Base-by-base conservation (phyloP, 1,140 invertebrate genomes). In the Adelges cooleyi region DNA sequence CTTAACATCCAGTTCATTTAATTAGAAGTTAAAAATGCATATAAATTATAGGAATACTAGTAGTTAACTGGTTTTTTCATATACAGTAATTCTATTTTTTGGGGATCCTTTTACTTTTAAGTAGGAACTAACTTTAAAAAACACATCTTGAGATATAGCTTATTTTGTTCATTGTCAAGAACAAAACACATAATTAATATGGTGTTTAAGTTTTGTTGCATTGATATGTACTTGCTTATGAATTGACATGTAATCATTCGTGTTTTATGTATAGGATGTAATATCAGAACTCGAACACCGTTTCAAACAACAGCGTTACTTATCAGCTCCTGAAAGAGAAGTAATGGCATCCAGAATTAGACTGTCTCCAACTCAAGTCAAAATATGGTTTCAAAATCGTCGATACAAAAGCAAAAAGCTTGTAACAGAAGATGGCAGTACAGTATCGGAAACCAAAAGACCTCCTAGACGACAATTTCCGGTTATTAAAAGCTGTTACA, bases 251-350 rank as follows among this genome's bases (percentile, higher is more conserved):
- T 67, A 29, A n/a, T n/a, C n/a, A n/a, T n/a, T n/a, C n/a, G n/a
- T n/a, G 46, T 56, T 17, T 25, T 65, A 29, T 46, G 71, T 71
- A 33, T 72, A 92, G 80, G 86, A 86, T 0, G 95, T 98, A 79
- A 82, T 85, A 3, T 80, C 79, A 72, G 82, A 85, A 73, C 72
- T 86, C 51, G 84, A 86, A 71, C 71, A 81, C 46, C 74, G 82
- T 40, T 86, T 86, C 71, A 80, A 83, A 67, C 79, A 82, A 67
- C 83, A 85, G 71, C 78, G 82, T 56, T 86, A 86, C 71, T 75
- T 86, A 10, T 86, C 82, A 2, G 83, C 84, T 0, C 79, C 80
- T 3, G 85, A 86, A 71, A 70, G 85, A 48, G 85, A 86, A 72
- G 77, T 81, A 66, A 74, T 86, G 66, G 84, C 85, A 5, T 74